These are phyloP conservation scores for Dipus sagitta DNA, from an alignment of 2,797 vertebrate genomes.

Conservation along the genomic window DNA sequence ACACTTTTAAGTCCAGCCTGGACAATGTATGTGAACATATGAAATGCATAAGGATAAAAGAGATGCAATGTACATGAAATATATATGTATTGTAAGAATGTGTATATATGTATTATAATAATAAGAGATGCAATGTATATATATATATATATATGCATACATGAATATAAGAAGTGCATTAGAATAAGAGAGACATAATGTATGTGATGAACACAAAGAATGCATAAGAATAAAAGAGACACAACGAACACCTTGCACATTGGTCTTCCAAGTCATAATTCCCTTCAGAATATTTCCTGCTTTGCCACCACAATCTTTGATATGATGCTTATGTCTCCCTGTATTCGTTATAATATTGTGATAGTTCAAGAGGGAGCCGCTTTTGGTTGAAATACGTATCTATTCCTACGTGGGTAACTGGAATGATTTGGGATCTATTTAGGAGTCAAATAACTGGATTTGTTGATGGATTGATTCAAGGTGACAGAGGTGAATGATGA, in stretches of 20 bases:
- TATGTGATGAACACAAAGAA: background rate
- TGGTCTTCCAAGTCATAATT: background rate
- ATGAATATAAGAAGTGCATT: too few relatives aligned
- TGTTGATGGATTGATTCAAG: background rate
- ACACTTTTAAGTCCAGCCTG: background rate
- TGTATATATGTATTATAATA: too few relatives aligned
- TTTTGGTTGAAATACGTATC: background rate
- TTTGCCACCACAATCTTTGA: background rate
- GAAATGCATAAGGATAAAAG: background rate
- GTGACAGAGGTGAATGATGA: background rate
- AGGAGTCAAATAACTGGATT: background rate
- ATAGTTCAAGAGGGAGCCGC: background rate
- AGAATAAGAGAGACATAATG: too few relatives aligned
- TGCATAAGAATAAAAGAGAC: background rate
- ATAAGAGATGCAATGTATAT: too few relatives aligned
- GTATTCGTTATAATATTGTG: background rate
- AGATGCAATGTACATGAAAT: background rate
- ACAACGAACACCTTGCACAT: rapidly evolving
- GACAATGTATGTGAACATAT: rapidly evolving
- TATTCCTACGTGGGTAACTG: background rate
- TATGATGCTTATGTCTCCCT: background rate
- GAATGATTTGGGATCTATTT: background rate
- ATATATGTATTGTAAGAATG: too few relatives aligned
- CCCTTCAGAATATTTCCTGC: background rate
- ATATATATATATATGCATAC: too few relatives aligned